Percentiles rank a stretch among this genome's conserved stretches.
Conservation (phyloP, 2,113 vertebrate species). For the Callipepla californica region DNA sequence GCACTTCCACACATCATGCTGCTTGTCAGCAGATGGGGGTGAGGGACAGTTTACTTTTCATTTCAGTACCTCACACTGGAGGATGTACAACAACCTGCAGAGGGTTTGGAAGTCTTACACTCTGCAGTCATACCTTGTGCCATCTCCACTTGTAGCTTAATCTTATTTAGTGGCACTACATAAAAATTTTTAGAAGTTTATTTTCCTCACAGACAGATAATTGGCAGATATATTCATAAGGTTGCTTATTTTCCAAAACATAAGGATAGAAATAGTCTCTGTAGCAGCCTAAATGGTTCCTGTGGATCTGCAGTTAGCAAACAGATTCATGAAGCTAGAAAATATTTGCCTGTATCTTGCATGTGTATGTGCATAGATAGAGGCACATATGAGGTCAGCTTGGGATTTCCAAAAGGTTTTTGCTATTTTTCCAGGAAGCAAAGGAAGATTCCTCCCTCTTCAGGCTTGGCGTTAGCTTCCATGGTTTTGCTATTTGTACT, state of each 20-base stretch:
- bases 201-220: rapidly evolving
- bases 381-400: not conserved
- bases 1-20: not conserved
- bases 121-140: rapidly evolving
- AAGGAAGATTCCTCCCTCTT: not conserved
- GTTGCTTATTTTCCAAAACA: not conserved
- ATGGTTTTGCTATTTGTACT: not conserved
- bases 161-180: not conserved
- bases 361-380: not conserved
- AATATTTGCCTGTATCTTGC: not conserved
- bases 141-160: not conserved
- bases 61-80: not conserved
- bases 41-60: not conserved
- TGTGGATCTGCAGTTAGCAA: not conserved
- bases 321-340: not conserved
- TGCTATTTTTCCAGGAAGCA: rapidly evolving
- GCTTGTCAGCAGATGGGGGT: not conserved
- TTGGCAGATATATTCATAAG: not conserved
- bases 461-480: not conserved
- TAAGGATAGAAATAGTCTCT: not conserved
- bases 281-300: not conserved
- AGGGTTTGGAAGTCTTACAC: not conserved
- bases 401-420: not conserved
- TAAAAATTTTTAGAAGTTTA: not conserved
- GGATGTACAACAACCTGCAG: not conserved